Base-by-base conservation (phyloP, 2,797 vertebrate species). In the Enteromius unitaeniatus region DNA sequence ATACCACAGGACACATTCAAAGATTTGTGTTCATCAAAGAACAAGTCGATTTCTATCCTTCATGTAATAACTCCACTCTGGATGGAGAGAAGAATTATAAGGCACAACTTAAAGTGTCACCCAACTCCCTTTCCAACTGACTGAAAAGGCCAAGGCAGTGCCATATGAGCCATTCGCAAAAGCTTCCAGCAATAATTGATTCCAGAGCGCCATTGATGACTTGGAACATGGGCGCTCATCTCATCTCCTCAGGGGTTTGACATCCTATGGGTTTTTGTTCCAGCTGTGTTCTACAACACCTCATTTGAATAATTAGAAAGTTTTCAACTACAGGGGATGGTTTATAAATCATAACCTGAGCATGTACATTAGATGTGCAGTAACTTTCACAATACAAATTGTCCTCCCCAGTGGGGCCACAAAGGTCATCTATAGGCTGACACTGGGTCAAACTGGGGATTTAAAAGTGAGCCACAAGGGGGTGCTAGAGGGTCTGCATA, bases 11-110 rank as follows among this genome's bases (percentile, higher is more conserved):
- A 19, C 69, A 85, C 82, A 78, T 89, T 78, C 42, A 87, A 86
- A 84, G 83, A 92, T 92, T 85, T 88, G 90, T 91, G 91, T 92
- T 93, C 91, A 91, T 88, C 88, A 84, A 83, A 40, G 53, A 85
- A 77, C 85, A 89, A 91, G 88, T 90, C 79, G 47, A 83, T 90
- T 88, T 88, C 14, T 68, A 4, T 23, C 15, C 37, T 77, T 67
- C 21, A 37, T 19, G 28, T 89, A 91, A 91, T 91, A 90, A 89
- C 87, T 86, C 86, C 87, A 87, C 87, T 91, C 87, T 80, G 76
- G 87, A 81, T 86, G 79, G 83, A 84, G 42, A 83, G 58, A 81
- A 88, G 90, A 90, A 91, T 90, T 89, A 90, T 91, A 90, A 92
- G 89, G 87, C 79, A 86, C 88, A 85, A 88, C 82, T 68, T 58